Percentiles rank a stretch among this genome's conserved stretches.
phyloP scores from a whole-genome alignment of 2,888 invertebrate species.

The Leptinotarsa rubiginosa region DNA sequence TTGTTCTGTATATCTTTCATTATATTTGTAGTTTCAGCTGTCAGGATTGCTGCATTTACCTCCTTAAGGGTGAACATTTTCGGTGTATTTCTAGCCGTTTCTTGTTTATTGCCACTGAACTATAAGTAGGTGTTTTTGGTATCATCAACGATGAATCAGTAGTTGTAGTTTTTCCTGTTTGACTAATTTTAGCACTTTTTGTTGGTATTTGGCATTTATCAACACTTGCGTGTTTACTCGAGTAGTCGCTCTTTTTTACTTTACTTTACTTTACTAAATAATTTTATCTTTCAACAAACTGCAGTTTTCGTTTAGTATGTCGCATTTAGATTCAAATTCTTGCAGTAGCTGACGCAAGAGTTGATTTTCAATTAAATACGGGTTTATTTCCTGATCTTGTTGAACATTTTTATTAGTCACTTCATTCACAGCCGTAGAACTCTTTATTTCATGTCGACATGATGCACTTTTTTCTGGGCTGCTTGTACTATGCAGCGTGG shows the following conservation, averaged over 20 bases:
- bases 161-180: background rate
- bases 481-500: conserved; percentile 10
- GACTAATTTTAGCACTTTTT: background rate
- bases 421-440: background rate
- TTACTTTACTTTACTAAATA: too few species aligned
- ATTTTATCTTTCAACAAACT: too few species aligned
- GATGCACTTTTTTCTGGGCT: background rate
- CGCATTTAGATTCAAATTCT: conserved; percentile 4
- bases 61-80: background rate
- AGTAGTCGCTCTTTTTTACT: too few species aligned
- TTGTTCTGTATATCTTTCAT: too few species aligned
- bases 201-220: conserved; percentile 4
- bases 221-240: background rate
- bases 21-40: too few species aligned
- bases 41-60: background rate
- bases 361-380: background rate
- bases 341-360: background rate
- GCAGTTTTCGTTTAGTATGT: background rate
- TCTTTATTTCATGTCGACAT: conserved; percentile 7
- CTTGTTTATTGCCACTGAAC: background rate
- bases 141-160: too few species aligned
- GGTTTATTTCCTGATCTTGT: background rate
- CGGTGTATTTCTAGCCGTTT: background rate
- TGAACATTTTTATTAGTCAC: too few species aligned
- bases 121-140: background rate